Conservation (phyloP, 2,113 vertebrate genomes). For the Phyllostomus discolor region DNA sequence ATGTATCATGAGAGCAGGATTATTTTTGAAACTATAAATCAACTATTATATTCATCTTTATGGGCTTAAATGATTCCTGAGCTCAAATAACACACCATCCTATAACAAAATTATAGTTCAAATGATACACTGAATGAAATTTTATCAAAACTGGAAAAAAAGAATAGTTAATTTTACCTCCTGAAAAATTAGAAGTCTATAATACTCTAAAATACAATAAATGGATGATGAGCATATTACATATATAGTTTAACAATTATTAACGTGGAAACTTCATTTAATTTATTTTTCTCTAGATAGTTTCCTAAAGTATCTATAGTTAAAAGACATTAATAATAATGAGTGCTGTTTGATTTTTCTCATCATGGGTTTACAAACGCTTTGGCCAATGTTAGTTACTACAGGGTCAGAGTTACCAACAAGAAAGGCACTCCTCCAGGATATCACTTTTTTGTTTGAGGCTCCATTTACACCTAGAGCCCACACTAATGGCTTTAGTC, state of each 20-base stretch:
- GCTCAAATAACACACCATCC: neutral
- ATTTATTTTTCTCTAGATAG: neutral
- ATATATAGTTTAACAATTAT: neutral
- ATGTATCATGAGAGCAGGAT: neutral
- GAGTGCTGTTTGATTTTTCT: neutral
- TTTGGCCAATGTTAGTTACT: neutral
- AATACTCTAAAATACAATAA: neutral
- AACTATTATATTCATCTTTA: neutral
- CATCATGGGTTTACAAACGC: neutral
- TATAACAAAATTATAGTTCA: neutral
- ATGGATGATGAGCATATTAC: neutral
- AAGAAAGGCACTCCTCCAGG: neutral
- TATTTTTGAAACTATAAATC: neutral
- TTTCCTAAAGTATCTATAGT: neutral
- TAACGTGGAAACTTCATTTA: neutral
- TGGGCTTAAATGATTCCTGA: neutral
- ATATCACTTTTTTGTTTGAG: neutral
- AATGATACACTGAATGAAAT: neutral
- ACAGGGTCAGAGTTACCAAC: neutral
- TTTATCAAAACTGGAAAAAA: neutral
- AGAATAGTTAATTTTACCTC: neutral
- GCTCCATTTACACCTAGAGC: neutral
- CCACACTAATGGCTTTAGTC: neutral
- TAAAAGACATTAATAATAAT: neutral
- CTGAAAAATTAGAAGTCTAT: neutral